Evolutionary conservation across 23 tunicate species (phyloP).

Genomic region (Halocynthia roretzi): DNA sequence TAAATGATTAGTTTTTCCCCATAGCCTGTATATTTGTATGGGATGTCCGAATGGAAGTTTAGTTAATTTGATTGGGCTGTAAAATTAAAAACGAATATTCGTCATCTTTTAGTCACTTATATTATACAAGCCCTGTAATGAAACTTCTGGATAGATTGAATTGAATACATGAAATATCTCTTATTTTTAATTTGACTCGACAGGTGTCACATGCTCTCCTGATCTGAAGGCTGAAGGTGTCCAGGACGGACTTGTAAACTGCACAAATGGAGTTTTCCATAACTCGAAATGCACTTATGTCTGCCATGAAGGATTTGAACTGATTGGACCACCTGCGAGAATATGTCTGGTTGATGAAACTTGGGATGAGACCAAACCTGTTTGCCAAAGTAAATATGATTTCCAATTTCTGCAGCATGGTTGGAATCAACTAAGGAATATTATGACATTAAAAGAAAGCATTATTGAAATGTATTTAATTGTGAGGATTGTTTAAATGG

Average conservation of each 20-base stretch:
- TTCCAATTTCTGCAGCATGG: not conserved
- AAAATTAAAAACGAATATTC: too few species aligned
- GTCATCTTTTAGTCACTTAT: too few species aligned
- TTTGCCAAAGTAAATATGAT: conserved; percentile 40
- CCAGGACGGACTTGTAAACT: conserved; percentile 35
- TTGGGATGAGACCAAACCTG: conserved; percentile 39
- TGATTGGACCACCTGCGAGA: conserved; percentile 21
- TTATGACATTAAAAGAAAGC: too few species aligned
- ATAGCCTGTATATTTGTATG: too few species aligned
- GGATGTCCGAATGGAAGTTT: too few species aligned
- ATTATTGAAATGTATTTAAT: too few species aligned
- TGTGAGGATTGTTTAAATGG: too few species aligned
- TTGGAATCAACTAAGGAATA: not conserved
- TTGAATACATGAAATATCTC: conserved; percentile 1
- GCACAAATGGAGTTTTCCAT: conserved; percentile 25
- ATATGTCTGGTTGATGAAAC: conserved; percentile 17
- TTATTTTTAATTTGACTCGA: conserved; percentile 1
- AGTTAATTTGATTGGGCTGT: too few species aligned
- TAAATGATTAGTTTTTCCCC: too few species aligned
- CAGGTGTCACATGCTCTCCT: conserved; percentile 32
- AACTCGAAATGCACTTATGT: conserved; percentile 42
- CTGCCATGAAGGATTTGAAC: conserved; percentile 43
- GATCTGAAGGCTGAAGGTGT: conserved; percentile 10
- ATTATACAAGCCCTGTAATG: too few species aligned
- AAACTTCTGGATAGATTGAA: too few species aligned